Evolutionary conservation across 2,888 invertebrate species (phyloP), one percentile per base, ranked within the genome.

Genomic region (Cataglyphis albicans): DNA sequence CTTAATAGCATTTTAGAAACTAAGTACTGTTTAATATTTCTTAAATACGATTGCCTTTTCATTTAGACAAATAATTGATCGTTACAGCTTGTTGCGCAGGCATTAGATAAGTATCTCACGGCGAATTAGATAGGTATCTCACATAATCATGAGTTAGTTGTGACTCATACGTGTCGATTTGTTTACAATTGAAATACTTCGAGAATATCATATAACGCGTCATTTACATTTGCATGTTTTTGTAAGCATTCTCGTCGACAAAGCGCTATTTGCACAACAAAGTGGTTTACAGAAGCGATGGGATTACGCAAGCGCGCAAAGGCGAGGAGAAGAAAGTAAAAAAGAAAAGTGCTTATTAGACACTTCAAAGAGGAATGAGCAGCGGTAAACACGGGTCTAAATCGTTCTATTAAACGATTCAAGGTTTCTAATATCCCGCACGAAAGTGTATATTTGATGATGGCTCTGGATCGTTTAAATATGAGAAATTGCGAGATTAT

Each of bases 221-320:
- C 29, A 44, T 78, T 78, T 57, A 32, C 41, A 78, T 57, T 78
- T 44, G 25, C 59, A 70, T 18, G 57, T 72, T 78, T 70, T 32
- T 72, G 44, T 72, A 72, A 59, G 18, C 57, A 35, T 6, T n/a
- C n/a, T 52, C 6, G 6, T 25, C 57, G 15, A 78, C 32, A 32
- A 72, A 59, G 21, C 72, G 44, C 41, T 57, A 21, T 78, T 59
- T 72, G 35, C 44, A 70, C 32, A 38, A 32, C 18, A 25, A 59
- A 72, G 21, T n/a, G 18, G 29, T 25, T 72, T 72, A 72, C 32
- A 44, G 73, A 44, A 44, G 32, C 18, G 44, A 18, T 32, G 15
- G 7, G 25, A 78, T 72, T 78, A 72, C 25, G 72, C 76, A 55
- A 76, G 55, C 57, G 25, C 25, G 2, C 15, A n/a, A 41, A 38